Evolutionary conservation across 2,888 invertebrate species (phyloP).

Genomic region (Lasioglossum zephyrum): DNA sequence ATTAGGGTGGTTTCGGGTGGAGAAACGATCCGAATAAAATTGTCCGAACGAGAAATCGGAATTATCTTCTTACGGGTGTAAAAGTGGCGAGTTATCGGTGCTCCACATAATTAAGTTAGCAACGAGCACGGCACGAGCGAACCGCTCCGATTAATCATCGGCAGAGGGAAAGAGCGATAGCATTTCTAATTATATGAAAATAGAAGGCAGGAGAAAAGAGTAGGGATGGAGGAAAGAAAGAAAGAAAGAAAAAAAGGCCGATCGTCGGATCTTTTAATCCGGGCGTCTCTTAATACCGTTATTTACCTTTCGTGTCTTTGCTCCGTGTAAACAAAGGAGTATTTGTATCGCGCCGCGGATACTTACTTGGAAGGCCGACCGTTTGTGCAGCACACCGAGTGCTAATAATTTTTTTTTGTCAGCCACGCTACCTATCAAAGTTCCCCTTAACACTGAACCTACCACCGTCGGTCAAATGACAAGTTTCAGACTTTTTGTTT

Average conservation of each 20-base stretch:
- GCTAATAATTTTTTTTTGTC: constrained; percentile 51
- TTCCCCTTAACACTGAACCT: neutral
- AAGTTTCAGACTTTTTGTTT: too few species aligned
- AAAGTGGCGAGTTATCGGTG: constrained; percentile 48
- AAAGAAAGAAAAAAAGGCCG: neutral
- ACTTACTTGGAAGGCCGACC: constrained; percentile 31
- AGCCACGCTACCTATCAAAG: neutral
- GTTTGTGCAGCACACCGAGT: constrained; percentile 22
- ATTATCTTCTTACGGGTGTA: too few species aligned
- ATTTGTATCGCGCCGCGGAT: constrained; percentile 47
- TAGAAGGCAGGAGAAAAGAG: constrained; percentile 7
- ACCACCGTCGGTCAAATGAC: too few species aligned
- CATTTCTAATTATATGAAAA: constrained; percentile 54
- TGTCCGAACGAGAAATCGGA: too few species aligned
- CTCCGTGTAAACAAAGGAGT: constrained; percentile 60
- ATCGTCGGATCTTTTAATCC: constrained; percentile 54
- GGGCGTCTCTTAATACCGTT: constrained; percentile 42
- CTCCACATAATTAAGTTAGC: constrained; percentile 63
- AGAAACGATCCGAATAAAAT: too few species aligned
- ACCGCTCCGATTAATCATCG: constrained; percentile 54
- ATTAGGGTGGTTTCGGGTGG: too few species aligned
- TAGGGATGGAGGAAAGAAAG: neutral
- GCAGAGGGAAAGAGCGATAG: constrained; percentile 27
- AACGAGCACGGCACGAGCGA: constrained; percentile 30
- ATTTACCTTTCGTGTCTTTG: constrained; percentile 65